phyloP scores from a whole-genome alignment of 2,888 invertebrate genomes.

The Empis livida region DNA sequence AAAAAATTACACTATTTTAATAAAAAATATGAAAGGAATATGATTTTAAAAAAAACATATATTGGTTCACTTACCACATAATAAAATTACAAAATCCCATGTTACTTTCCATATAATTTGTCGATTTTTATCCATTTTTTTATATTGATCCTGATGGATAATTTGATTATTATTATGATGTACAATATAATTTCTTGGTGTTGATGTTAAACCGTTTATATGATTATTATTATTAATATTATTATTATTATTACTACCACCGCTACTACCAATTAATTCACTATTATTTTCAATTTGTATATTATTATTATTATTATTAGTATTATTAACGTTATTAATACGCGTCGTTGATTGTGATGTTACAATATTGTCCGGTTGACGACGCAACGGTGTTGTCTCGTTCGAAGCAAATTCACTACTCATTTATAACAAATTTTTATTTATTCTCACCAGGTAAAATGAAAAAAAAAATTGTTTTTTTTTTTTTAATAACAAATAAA shows the following conservation, averaged over 20 bases:
- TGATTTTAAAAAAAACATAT: too few species aligned
- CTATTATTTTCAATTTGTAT: conserved; percentile 11
- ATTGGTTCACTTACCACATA: conserved; percentile 62
- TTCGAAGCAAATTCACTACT: conserved; percentile 32
- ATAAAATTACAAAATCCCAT: conserved; percentile 51
- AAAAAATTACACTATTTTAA: too few species aligned
- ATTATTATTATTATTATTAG: conserved; percentile 19
- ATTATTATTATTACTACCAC: background rate
- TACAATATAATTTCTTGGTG: conserved; percentile 14
- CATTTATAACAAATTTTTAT: conserved; percentile 21
- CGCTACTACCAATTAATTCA: background rate
- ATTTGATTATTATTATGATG: too few species aligned
- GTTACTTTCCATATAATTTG: conserved; percentile 48
- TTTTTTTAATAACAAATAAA: too few species aligned
- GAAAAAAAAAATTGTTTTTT: background rate
- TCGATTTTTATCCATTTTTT: conserved; percentile 32
- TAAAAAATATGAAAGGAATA: too few species aligned
- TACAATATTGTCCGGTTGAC: background rate
- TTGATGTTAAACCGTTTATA: conserved; percentile 8
- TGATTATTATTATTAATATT: conserved; percentile 5
- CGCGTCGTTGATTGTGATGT: conserved; percentile 6
- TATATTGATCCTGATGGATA: conserved; percentile 3
- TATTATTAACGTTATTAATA: conserved; percentile 11
- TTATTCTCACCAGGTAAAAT: background rate
- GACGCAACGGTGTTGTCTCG: conserved; percentile 32